These are phyloP conservation scores for Pedetes capensis DNA, from an alignment of 2,113 vertebrate genomes.

Conservation along the genomic window DNA sequence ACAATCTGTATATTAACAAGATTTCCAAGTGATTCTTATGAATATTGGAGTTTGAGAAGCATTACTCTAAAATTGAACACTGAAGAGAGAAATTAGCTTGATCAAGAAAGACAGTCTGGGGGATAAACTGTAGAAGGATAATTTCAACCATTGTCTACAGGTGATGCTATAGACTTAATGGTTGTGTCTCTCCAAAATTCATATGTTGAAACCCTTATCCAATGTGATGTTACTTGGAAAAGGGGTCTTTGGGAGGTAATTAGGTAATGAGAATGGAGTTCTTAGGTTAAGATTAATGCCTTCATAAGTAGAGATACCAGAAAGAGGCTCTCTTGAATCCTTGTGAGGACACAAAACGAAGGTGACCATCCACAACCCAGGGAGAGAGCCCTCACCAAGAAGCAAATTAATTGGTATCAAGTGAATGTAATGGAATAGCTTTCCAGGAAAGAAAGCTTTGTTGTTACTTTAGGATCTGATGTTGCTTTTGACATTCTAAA, in stretches of 20 bases:
- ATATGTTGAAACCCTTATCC: background rate
- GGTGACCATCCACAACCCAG: background rate
- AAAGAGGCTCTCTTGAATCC: background rate
- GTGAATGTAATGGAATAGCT: background rate
- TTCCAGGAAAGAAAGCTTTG: background rate
- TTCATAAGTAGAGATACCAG: background rate
- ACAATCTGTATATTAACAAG: background rate
- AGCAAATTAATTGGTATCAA: background rate
- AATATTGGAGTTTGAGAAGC: background rate
- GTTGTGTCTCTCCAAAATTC: background rate
- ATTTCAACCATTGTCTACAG: background rate
- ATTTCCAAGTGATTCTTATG: background rate
- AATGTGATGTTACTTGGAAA: background rate
- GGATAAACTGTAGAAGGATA: background rate
- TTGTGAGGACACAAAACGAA: background rate
- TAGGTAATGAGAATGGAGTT: background rate
- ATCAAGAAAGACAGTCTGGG: background rate
- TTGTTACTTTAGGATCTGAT: constrained; percentile 30
- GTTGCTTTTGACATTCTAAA: constrained; percentile 64
- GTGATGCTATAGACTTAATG: background rate
- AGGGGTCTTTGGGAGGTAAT: background rate
- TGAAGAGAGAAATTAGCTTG: background rate
- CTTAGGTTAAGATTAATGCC: background rate
- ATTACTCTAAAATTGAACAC: background rate
- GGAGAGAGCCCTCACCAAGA: background rate